These are phyloP conservation scores for Zygaena filipendulae DNA, from an alignment of 2,888 invertebrate species.

Conservation along the genomic window DNA sequence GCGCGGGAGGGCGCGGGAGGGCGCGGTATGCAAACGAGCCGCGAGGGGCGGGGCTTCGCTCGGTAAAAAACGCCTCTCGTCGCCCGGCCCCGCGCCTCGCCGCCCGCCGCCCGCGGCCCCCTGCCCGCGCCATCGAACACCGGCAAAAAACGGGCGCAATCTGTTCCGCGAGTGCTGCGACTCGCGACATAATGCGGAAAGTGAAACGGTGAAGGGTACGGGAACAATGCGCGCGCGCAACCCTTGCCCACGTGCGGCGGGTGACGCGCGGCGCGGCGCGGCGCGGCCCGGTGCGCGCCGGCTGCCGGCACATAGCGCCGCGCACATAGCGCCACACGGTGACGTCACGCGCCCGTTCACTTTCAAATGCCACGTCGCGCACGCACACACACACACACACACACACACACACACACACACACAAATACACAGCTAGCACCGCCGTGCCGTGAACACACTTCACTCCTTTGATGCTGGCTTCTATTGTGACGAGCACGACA, in stretches of 20 bases:
- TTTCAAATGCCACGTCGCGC: too few relatives aligned
- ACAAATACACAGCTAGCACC: too few relatives aligned
- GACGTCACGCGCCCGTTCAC: too few relatives aligned
- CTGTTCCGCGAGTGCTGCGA: constrained; percentile 36
- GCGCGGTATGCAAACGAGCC: constrained; percentile 37
- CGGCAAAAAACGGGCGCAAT: constrained; percentile 36
- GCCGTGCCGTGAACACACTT: too few relatives aligned
- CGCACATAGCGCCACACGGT: constrained; percentile 6
- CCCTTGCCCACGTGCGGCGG: constrained; percentile 13
- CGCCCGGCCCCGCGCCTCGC: constrained; percentile 19
- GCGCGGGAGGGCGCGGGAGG: constrained; percentile 14
- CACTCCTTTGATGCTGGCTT: too few relatives aligned
- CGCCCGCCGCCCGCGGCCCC: too few relatives aligned
- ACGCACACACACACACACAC: too few relatives aligned
- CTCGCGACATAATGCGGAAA: too few relatives aligned
- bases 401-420: too few relatives aligned
- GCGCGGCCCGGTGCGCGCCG: not conserved
- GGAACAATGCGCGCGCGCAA: constrained; percentile 8
- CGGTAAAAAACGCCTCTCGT: constrained; percentile 14
- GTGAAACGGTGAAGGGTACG: constrained; percentile 25
- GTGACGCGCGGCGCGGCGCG: not conserved
- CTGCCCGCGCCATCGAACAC: constrained; percentile 29
- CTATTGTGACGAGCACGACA: too few relatives aligned
- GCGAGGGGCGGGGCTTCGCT: constrained; percentile 25
- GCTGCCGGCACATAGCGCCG: too few relatives aligned